Conservation (phyloP, 2,888 invertebrate genomes). For the Antitype chi region DNA sequence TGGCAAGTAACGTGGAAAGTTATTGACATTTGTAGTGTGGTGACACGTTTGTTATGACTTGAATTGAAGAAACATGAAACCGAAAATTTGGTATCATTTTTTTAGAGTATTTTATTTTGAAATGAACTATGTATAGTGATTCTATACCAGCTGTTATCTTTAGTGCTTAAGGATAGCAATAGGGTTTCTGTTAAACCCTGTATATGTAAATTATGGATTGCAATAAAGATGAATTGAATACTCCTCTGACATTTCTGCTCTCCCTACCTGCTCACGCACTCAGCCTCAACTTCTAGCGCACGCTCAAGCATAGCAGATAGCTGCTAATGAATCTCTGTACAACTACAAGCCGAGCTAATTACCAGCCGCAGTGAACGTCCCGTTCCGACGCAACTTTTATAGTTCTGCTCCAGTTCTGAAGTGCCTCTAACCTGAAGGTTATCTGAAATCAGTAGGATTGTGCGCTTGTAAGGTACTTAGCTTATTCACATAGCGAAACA, state of each 20-base stretch:
- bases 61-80: no score
- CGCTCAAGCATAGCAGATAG: constrained; percentile 21
- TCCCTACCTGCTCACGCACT: not conserved
- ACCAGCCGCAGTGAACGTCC: constrained; percentile 23
- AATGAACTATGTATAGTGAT: no score
- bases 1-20: no score
- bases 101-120: no score
- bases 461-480: not conserved
- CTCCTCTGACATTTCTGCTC: not conserved
- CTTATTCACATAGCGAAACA: not conserved
- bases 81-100: no score
- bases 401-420: constrained; percentile 33
- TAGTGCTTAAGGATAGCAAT: no score
- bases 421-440: constrained; percentile 20
- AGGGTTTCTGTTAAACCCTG: no score
- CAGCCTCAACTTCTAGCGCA: not conserved
- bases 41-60: no score
- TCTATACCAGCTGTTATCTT: no score
- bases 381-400: constrained; percentile 16
- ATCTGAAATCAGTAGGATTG: not conserved
- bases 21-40: no score
- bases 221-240: not conserved
- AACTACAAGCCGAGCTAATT: constrained; percentile 36
- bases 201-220: no score
- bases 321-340: constrained; percentile 32